phyloP scores from a whole-genome alignment of 1,140 invertebrate genomes.

The Anadara kagoshimensis region DNA sequence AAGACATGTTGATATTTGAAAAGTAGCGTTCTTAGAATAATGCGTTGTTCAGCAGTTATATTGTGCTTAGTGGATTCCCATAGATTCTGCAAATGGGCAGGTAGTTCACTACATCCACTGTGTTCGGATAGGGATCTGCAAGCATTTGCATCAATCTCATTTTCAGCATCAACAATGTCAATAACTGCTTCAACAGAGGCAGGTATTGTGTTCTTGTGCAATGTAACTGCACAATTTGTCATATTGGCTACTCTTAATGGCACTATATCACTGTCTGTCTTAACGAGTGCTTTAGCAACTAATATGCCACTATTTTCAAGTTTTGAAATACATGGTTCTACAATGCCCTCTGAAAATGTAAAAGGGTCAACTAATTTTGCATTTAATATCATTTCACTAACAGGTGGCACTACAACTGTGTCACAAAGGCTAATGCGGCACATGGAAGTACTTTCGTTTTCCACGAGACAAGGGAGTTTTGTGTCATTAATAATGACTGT shows the following conservation, averaged over 20 bases:
- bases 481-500: too few relatives aligned
- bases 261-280: constrained; percentile 5
- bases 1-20: constrained; percentile 13
- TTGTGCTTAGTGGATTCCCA: constrained; percentile 2
- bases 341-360: constrained; percentile 1
- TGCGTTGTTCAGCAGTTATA: not conserved
- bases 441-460: too few relatives aligned
- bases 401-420: too few relatives aligned
- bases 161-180: not conserved
- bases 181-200: not conserved
- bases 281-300: constrained; percentile 14
- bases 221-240: not conserved
- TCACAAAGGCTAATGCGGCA: too few relatives aligned
- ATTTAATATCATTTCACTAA: too few relatives aligned
- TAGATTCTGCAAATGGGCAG: not conserved
- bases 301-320: constrained; percentile 13
- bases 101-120: not conserved
- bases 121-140: not conserved
- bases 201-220: too few relatives aligned
- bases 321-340: not conserved
- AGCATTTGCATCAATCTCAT: not conserved
- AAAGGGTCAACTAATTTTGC: too few relatives aligned
- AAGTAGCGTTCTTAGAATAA: constrained; percentile 4
- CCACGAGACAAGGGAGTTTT: too few relatives aligned
- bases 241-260: constrained; percentile 17